Evolutionary conservation across 2,888 invertebrate species (phyloP), one percentile per base, ranked within the genome.

Genomic region (Dryadula phaetusa): DNA sequence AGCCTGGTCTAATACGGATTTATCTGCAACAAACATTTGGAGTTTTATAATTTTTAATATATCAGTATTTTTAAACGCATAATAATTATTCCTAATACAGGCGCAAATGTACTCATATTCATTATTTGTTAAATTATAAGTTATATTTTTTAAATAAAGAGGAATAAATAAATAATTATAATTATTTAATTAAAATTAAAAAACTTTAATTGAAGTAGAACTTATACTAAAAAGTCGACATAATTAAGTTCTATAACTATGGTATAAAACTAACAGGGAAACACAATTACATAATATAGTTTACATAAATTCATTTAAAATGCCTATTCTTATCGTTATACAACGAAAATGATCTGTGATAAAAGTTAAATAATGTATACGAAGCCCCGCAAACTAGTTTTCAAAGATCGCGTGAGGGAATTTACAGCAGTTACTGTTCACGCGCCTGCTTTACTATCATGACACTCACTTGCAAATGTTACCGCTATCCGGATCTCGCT

Each of bases 1-100:
- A 0, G 95, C 94, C 82, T 95, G 94, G 67, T 93, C 94, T 73
- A 96, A 85, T 72, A 96, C 94, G 22, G 93, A 91, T 85, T 95
- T 95, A 89, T 95, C 96, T 96, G 92, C 53, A 93, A 94, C 73
- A 53, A 37, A 62, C 4, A 62, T 64, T 8, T 22, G 10, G 12
- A 12, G 5, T 8, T 28, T 20, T 46, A 12, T 12, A 16, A 5
- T 46, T 12, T 46, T 47, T 47, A 3, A 44, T 3, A 14, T n/a
- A n/a, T n/a, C n/a, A n/a, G n/a, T n/a, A n/a, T n/a, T n/a, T n/a
- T n/a, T n/a, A n/a, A n/a, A n/a, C n/a, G n/a, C n/a, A n/a, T n/a
- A n/a, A n/a, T n/a, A n/a, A n/a, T n/a, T n/a, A n/a, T n/a, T n/a
- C n/a, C n/a, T n/a, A n/a, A n/a, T n/a, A n/a, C n/a, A n/a, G n/a